phyloP scores from a whole-genome alignment of 2,797 vertebrate species.

The Gadopsis bispinosus region DNA sequence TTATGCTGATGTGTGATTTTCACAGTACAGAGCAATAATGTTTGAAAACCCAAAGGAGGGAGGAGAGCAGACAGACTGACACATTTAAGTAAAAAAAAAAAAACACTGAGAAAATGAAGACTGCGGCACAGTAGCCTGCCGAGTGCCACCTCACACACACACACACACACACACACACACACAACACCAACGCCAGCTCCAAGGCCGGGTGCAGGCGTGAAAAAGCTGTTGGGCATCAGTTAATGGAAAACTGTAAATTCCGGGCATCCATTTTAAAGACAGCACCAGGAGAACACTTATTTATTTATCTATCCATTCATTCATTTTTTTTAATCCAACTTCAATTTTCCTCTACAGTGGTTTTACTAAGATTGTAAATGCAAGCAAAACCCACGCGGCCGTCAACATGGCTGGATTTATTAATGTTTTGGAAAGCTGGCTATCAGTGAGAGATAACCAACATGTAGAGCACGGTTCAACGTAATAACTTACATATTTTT shows the following conservation, averaged over 20 bases:
- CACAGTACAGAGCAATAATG: slow-evolving; percentile 66
- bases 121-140: slow-evolving; percentile 51
- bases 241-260: slow-evolving; percentile 87
- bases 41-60: slow-evolving; percentile 62
- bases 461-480: slow-evolving; percentile 77
- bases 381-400: slow-evolving; percentile 79
- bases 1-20: slow-evolving; percentile 75
- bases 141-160: slow-evolving; percentile 48
- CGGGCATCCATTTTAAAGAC: slow-evolving; percentile 84
- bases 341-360: slow-evolving; percentile 88
- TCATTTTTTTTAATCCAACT: slow-evolving; percentile 84
- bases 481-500: slow-evolving; percentile 72
- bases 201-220: slow-evolving; percentile 70
- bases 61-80: slow-evolving; percentile 54
- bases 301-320: slow-evolving; percentile 87
- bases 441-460: slow-evolving; percentile 84
- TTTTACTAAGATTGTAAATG: slow-evolving; percentile 88
- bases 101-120: slow-evolving; percentile 67
- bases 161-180: neutral
- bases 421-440: slow-evolving; percentile 82
- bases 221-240: slow-evolving; percentile 83
- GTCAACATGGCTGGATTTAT: slow-evolving; percentile 85
- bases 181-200: slow-evolving; percentile 30
- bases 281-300: slow-evolving; percentile 83
- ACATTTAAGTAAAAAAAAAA: slow-evolving; percentile 70